phyloP scores from a whole-genome alignment of 2,113 vertebrate genomes.

The Gobio gobio region DNA sequence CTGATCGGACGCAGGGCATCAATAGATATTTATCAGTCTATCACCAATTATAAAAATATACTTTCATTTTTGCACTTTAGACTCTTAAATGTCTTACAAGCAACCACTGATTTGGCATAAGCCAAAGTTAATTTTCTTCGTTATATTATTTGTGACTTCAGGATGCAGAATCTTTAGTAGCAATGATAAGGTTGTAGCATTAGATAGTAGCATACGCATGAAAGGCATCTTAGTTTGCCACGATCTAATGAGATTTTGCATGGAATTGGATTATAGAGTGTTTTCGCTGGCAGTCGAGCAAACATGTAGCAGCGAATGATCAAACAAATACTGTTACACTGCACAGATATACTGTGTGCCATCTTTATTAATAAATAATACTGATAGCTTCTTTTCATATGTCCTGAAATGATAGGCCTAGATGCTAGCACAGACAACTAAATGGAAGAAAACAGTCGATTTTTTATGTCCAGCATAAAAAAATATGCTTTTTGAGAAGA shows the following conservation, averaged over 20 bases:
- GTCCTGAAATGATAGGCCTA: neutral
- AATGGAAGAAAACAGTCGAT: neutral
- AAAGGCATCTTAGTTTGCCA: constrained; percentile 60
- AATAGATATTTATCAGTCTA: neutral
- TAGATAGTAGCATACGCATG: constrained; percentile 76
- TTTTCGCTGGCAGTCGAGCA: constrained; percentile 40
- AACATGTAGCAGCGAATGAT: constrained; percentile 62
- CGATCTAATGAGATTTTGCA: constrained; percentile 64
- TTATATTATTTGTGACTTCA: constrained; percentile 46
- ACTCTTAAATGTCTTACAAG: constrained; percentile 55
- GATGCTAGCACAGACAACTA: neutral
- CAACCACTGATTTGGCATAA: constrained; percentile 62
- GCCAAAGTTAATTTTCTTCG: constrained; percentile 67
- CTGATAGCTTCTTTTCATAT: neutral
- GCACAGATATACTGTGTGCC: constrained; percentile 44
- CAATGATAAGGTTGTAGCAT: constrained; percentile 72
- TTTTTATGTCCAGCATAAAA: constrained; percentile 14
- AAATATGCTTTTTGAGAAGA: neutral
- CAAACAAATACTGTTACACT: constrained; percentile 43
- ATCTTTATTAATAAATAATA: constrained; percentile 12
- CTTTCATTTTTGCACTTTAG: constrained; percentile 69
- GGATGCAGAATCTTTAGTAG: constrained; percentile 63
- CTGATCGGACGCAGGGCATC: neutral
- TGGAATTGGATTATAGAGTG: constrained; percentile 48
- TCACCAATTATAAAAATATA: constrained; percentile 30